These are phyloP conservation scores for Lordiphosa fenestrarum DNA, from an alignment of 2,888 invertebrate genomes.

Conservation along the genomic window DNA sequence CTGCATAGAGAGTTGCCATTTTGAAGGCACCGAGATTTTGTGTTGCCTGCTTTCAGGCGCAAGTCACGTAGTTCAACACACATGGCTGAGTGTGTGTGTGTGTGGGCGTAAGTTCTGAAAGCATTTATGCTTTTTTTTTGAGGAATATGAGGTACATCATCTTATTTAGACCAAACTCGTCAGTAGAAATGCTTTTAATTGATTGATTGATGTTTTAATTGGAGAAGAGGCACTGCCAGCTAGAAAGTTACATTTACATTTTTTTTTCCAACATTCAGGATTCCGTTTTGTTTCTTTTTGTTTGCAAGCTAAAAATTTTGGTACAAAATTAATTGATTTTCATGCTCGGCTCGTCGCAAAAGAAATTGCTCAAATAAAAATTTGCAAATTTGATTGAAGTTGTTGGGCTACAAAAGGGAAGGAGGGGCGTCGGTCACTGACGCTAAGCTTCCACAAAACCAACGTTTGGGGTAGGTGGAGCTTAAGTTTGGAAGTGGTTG, in stretches of 20 bases:
- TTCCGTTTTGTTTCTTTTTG: slow-evolving; percentile 27
- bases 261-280: slow-evolving; percentile 23
- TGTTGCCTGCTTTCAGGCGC: slow-evolving; percentile 59
- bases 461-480: slow-evolving; percentile 9
- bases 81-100: slow-evolving; percentile 1
- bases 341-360: slow-evolving; percentile 67
- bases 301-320: slow-evolving; percentile 64
- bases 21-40: slow-evolving; percentile 52
- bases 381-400: slow-evolving; percentile 72
- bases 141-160: slow-evolving; percentile 13
- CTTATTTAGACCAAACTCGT: slow-evolving; percentile 40
- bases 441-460: slow-evolving; percentile 44
- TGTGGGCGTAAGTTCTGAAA: slow-evolving; percentile 32
- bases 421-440: background rate
- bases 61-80: slow-evolving; percentile 55
- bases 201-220: slow-evolving; percentile 78
- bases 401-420: slow-evolving; percentile 46
- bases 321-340: slow-evolving; percentile 74
- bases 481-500: slow-evolving; percentile 36
- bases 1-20: slow-evolving; percentile 37
- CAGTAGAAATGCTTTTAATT: slow-evolving; percentile 74
- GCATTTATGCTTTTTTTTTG: slow-evolving; percentile 50
- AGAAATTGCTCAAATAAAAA: slow-evolving; percentile 73
- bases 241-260: slow-evolving; percentile 37
- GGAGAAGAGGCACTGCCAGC: slow-evolving; percentile 67